Evolutionary conservation across 2,113 vertebrate genomes (phyloP), one percentile per base, ranked within the genome.

Genomic region (Forbesichthys agassizii): DNA sequence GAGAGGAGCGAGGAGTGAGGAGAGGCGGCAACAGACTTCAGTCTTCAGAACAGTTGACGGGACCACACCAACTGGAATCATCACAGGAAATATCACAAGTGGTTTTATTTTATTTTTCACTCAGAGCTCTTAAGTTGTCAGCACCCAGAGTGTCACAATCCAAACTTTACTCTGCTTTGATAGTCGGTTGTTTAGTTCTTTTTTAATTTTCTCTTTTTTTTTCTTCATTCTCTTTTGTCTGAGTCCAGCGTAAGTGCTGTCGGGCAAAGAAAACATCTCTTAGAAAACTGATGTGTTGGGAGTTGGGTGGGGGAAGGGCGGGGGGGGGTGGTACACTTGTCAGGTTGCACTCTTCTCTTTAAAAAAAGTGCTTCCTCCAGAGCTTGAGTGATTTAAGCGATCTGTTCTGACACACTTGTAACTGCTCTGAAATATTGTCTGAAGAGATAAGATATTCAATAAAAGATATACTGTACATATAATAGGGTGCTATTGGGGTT

Each of bases 161-260:
- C 68, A 83, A 84, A 84, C 87, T 84, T 68, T 65, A 54, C 59
- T 27, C 51, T 46, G 48, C 78, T 85, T 84, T 88, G 85, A 85
- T 82, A 71, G 72, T 73, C 27, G 27, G 27, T 27, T 27, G 27
- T 27, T 27, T 27, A 27, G 27, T 27, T 27, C 27, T 3, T 27
- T 27, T 27, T 3, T 2, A 27, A 3, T 27, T 27, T 27, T 27
- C 27, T 27, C 2, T 27, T 27, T 27, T 27, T n/a, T 59, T 53
- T 71, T 70, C 54, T 78, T 68, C 69, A 49, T 33, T 27, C 71
- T 64, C 67, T 76, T 78, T 77, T 68, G 67, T 75, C 61, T 58
- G 52, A 55, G 66, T 73, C 87, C 72, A 73, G 58, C 69, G 69
- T 77, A 77, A 82, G 72, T 68, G 75, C 69, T 73, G 82, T 80